Evolutionary conservation across 2,797 vertebrate genomes (phyloP).

Genomic region (Muscicapa comitata): DNA sequence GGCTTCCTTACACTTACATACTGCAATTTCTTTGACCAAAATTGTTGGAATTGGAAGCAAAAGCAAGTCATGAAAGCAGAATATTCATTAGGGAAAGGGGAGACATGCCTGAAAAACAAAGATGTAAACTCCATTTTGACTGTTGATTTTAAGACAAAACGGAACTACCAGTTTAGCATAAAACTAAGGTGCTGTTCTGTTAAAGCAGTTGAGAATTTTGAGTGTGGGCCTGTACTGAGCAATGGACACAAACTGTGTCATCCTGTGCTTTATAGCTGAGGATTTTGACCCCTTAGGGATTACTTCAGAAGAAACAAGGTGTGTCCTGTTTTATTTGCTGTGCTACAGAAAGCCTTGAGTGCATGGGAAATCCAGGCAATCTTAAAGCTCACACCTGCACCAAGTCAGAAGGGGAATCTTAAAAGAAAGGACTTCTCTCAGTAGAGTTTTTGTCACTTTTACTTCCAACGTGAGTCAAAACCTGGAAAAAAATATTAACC

Average conservation of each 20-base stretch:
- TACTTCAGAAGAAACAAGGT: background rate
- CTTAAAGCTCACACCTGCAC: background rate
- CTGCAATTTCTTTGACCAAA: background rate
- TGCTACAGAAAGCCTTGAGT: background rate
- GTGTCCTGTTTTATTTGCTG: background rate
- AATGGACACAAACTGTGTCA: background rate
- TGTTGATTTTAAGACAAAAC: background rate
- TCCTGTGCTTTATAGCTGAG: background rate
- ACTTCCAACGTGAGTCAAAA: background rate
- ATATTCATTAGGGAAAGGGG: background rate
- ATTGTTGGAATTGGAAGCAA: background rate
- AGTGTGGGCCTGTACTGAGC: background rate
- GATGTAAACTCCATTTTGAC: background rate
- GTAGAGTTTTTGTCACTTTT: conserved; percentile 11
- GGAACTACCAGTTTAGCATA: background rate
- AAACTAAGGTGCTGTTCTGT: background rate
- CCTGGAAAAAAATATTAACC: background rate
- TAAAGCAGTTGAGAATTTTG: background rate
- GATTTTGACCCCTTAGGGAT: background rate
- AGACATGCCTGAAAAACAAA: background rate
- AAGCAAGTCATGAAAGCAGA: background rate
- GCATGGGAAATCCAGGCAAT: background rate
- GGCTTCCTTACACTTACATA: background rate
- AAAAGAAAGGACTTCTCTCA: background rate
- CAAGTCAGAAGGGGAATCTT: background rate